A percentile compares a stretch with the other conserved stretches of the same genome.
Conservation (phyloP, 30 jellyfish, hydroid and myxozoan species). For the Cassiopea andromeda region DNA sequence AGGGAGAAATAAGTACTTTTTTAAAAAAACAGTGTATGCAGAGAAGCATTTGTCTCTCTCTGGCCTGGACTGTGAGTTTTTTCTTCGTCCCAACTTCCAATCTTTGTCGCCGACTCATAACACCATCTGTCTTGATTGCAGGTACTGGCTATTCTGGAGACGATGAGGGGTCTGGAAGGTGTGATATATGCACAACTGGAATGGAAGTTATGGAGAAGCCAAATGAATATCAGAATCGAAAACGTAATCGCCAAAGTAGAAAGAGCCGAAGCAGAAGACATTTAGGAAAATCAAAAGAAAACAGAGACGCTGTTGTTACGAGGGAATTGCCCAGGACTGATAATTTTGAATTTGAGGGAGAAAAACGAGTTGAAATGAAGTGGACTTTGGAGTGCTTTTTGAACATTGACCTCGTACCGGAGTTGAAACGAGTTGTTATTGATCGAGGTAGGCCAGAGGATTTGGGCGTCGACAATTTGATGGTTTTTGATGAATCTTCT, state of each 20-base stretch:
- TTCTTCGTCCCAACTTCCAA: too few relatives aligned
- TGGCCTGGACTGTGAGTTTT: too few relatives aligned
- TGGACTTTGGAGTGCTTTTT: slow-evolving; percentile 73
- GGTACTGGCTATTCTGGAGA: slow-evolving; percentile 72
- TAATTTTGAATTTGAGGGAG: slow-evolving; percentile 75
- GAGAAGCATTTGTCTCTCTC: too few relatives aligned
- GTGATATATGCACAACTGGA: slow-evolving; percentile 64
- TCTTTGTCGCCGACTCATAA: too few relatives aligned
- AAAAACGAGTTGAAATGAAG: slow-evolving; percentile 58
- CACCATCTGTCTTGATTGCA: background rate
- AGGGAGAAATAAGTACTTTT: too few relatives aligned
- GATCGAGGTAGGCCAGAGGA: slow-evolving; percentile 72
- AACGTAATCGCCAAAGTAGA: slow-evolving; percentile 44
- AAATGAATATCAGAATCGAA: slow-evolving; percentile 7
- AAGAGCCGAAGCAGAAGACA: slow-evolving; percentile 21
- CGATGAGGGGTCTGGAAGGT: slow-evolving; percentile 58
- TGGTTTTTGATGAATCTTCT: slow-evolving; percentile 74
- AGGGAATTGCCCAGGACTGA: slow-evolving; percentile 63
- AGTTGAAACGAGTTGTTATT: slow-evolving; percentile 52
- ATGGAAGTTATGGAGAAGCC: background rate
- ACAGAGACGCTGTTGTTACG: slow-evolving; percentile 16
- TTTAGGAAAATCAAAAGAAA: slow-evolving; percentile 1
- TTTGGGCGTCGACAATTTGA: slow-evolving; percentile 59
- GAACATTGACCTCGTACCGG: slow-evolving; percentile 47
- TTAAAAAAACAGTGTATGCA: too few relatives aligned